Evolutionary conservation across 2,888 invertebrate species (phyloP).

Genomic region (Drosophila melanosoma): DNA sequence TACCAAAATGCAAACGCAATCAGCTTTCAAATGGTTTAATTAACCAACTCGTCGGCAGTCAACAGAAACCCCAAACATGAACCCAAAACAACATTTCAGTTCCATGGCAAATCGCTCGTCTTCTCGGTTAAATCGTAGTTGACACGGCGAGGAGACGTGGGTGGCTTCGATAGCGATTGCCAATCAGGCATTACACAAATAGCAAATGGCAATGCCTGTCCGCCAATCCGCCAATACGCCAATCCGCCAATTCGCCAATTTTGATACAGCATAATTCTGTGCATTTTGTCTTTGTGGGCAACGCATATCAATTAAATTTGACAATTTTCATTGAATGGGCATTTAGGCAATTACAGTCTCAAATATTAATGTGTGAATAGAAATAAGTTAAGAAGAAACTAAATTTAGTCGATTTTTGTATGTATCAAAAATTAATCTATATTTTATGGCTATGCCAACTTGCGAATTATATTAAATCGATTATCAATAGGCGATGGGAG

Average conservation of each 20-base stretch:
- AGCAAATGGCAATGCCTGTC: not conserved
- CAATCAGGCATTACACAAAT: slow-evolving; percentile 21
- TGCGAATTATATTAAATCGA: not conserved
- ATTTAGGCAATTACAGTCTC: slow-evolving; percentile 19
- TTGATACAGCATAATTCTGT: slow-evolving; percentile 1
- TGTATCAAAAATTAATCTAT: not conserved
- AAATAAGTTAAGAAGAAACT: not conserved
- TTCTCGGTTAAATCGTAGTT: slow-evolving; percentile 1
- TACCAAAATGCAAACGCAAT: slow-evolving; percentile 61
- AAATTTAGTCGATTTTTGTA: not conserved
- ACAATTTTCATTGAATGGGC: slow-evolving; percentile 28
- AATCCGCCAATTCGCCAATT: not conserved
- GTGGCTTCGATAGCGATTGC: slow-evolving; percentile 4
- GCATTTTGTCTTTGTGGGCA: not conserved
- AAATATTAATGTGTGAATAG: not conserved
- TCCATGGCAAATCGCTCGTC: not conserved
- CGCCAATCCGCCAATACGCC: not conserved
- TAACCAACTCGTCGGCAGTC: slow-evolving; percentile 37
- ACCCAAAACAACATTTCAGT: slow-evolving; percentile 6
- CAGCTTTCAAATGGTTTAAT: slow-evolving; percentile 69
- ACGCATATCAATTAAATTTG: slow-evolving; percentile 27
- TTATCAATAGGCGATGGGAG: not conserved
- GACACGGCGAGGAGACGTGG: not conserved
- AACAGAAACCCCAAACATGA: slow-evolving; percentile 14
- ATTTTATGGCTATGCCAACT: not conserved